phyloP scores from a whole-genome alignment of 2,797 vertebrate species.

The Amblyraja radiata region DNA sequence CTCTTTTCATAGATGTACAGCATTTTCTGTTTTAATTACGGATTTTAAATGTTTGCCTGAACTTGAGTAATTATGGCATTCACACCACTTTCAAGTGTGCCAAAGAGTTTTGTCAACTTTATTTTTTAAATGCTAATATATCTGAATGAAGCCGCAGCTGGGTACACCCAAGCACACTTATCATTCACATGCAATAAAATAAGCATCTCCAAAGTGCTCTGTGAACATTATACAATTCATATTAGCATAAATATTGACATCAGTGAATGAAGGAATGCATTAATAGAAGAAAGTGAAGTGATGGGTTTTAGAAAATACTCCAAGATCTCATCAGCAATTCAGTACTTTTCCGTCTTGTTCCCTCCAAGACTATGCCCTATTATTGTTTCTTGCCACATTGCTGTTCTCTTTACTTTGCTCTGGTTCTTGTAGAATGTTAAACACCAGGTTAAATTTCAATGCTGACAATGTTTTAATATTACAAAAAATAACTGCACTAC shows the following conservation, averaged over 20 bases:
- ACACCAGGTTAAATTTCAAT: not conserved
- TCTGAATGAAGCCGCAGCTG: conserved; percentile 18
- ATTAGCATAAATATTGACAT: conserved; percentile 34
- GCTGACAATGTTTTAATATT: not conserved
- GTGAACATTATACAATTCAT: conserved; percentile 25
- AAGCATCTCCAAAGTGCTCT: conserved; percentile 5
- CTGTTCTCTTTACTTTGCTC: not conserved
- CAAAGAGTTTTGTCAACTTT: conserved; percentile 15
- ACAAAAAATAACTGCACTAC: not conserved
- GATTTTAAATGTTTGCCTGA: not conserved
- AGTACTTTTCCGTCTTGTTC: not conserved
- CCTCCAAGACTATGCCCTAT: not conserved
- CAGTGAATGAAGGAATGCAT: not conserved
- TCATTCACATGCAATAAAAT: conserved; percentile 35
- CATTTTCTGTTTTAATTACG: too few species aligned
- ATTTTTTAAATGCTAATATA: conserved; percentile 18
- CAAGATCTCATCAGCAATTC: not conserved
- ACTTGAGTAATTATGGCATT: not conserved
- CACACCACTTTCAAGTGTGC: not conserved
- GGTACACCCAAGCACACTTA: conserved; percentile 26
- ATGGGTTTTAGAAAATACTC: conserved; percentile 20
- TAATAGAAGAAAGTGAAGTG: not conserved
- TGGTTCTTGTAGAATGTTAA: not conserved
- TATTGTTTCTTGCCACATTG: not conserved
- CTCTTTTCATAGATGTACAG: too few species aligned